Conservation (phyloP, 2,888 invertebrate species). For the Corbicula japonica region DNA sequence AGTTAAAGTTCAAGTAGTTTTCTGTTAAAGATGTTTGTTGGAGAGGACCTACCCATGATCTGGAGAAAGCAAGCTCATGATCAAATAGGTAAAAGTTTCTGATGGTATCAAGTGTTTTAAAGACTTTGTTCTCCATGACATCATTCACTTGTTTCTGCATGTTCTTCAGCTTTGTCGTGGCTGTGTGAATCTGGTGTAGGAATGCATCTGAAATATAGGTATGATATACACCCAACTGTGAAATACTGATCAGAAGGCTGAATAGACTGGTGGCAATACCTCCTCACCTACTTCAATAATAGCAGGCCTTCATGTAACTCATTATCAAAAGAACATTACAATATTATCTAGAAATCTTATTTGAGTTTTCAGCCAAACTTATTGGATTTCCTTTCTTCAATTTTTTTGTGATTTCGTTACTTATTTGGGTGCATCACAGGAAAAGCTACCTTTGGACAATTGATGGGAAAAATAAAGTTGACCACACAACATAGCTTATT, state of each 20-base stretch:
- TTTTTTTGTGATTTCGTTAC: no score
- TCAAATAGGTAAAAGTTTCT: constrained; percentile 84
- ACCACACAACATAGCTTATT: no score
- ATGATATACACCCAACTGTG: not conserved
- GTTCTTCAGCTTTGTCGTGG: constrained; percentile 80
- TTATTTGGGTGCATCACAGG: no score
- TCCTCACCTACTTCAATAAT: not conserved
- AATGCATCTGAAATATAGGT: constrained; percentile 82
- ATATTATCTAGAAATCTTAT: no score
- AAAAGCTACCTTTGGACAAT: no score
- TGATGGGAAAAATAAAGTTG: no score
- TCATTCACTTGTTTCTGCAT: constrained; percentile 80
- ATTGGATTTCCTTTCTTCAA: no score
- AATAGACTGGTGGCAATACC: no score
- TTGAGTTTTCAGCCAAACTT: no score
- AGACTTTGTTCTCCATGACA: constrained; percentile 82
- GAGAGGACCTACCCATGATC: constrained; percentile 83
- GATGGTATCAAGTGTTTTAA: constrained; percentile 80
- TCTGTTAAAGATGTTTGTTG: no score
- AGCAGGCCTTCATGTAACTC: not conserved
- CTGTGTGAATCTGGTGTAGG: constrained; percentile 85
- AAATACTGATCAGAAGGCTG: not conserved
- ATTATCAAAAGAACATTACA: not conserved
- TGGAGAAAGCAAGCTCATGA: constrained; percentile 82
- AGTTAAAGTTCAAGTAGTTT: no score